Conservation (phyloP, 2,113 vertebrate genomes). For the Hymenochirus boettgeri region DNA sequence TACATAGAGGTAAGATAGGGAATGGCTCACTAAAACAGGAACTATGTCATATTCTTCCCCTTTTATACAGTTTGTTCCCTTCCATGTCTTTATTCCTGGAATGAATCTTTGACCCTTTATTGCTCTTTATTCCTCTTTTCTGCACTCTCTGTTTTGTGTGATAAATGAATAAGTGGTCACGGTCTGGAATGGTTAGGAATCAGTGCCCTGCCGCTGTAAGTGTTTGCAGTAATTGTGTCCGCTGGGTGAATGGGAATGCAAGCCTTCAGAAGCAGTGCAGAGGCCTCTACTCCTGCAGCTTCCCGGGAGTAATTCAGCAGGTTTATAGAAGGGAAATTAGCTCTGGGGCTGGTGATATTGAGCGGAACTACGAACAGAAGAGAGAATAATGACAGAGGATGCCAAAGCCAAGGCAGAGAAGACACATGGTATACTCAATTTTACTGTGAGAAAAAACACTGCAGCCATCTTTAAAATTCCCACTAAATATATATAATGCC, state of each 20-base stretch:
- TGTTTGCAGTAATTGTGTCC: constrained; percentile 41
- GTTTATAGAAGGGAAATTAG: constrained; percentile 42
- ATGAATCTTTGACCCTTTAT: constrained; percentile 47
- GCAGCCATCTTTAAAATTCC: constrained; percentile 29
- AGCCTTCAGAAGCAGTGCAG: constrained; percentile 38
- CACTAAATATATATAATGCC: constrained; percentile 1
- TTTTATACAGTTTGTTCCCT: too few species aligned
- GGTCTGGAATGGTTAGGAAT: constrained; percentile 40
- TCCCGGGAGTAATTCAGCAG: constrained; percentile 41
- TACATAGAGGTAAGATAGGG: too few species aligned
- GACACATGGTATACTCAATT: constrained; percentile 30
- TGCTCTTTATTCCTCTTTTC: constrained; percentile 49
- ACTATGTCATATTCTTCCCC: too few species aligned
- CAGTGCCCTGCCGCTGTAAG: constrained; percentile 37
- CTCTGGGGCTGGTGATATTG: constrained; percentile 41
- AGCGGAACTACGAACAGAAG: constrained; percentile 40
- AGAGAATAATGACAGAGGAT: constrained; percentile 41
- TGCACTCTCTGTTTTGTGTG: constrained; percentile 25
- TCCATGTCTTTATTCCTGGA: background rate
- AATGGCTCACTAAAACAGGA: too few species aligned
- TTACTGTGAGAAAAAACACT: constrained; percentile 5
- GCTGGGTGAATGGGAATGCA: constrained; percentile 42
- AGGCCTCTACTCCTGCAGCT: constrained; percentile 36
- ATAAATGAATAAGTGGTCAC: constrained; percentile 35
- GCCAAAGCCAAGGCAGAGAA: constrained; percentile 20